A percentile compares a stretch with the other conserved stretches of the same genome.
Conservation (phyloP, 2,888 invertebrate genomes). For the Strigamia maritima region DNA sequence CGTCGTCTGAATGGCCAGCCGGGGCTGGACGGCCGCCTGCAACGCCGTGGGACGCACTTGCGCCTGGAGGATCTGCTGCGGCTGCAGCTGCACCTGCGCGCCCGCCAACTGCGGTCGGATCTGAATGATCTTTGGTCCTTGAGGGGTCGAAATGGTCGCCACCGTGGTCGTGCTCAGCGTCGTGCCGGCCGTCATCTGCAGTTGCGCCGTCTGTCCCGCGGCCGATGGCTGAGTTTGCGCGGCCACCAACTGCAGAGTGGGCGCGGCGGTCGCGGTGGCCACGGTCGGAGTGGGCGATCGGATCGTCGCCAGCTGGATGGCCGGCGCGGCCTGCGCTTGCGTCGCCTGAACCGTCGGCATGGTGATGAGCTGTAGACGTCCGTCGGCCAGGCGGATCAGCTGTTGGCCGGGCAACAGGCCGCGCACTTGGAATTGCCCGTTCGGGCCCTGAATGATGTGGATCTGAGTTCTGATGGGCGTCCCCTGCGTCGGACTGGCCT, state of each 20-base stretch:
- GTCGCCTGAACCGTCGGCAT: conserved; percentile 45
- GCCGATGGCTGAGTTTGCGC: conserved; percentile 36
- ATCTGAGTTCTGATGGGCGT: conserved; percentile 55
- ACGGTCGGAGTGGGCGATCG: conserved; percentile 38
- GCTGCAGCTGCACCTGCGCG: conserved; percentile 40
- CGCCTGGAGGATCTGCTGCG: conserved; percentile 41
- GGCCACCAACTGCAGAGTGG: conserved; percentile 41
- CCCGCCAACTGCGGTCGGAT: conserved; percentile 43
- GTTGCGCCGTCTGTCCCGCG: conserved; percentile 21
- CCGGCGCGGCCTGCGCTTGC: conserved; percentile 35
- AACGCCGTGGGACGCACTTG: conserved; percentile 41
- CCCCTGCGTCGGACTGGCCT: conserved; percentile 41
- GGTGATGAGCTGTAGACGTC: conserved; percentile 78
- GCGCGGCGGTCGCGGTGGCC: conserved; percentile 39
- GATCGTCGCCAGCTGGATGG: conserved; percentile 43
- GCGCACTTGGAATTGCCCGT: conserved; percentile 86
- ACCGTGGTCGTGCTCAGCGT: conserved; percentile 40
- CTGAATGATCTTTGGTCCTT: conserved; percentile 45
- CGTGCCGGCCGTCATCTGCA: conserved; percentile 22
- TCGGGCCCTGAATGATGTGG: conserved; percentile 83
- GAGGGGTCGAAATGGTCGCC: conserved; percentile 42
- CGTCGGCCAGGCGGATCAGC: conserved; percentile 87
- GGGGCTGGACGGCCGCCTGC: conserved; percentile 42
- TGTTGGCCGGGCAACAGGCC: conserved; percentile 88
- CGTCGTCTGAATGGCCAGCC: conserved; percentile 35